phyloP scores from a whole-genome alignment of 2,888 invertebrate genomes.

The Psococerastis gibbosa region DNA sequence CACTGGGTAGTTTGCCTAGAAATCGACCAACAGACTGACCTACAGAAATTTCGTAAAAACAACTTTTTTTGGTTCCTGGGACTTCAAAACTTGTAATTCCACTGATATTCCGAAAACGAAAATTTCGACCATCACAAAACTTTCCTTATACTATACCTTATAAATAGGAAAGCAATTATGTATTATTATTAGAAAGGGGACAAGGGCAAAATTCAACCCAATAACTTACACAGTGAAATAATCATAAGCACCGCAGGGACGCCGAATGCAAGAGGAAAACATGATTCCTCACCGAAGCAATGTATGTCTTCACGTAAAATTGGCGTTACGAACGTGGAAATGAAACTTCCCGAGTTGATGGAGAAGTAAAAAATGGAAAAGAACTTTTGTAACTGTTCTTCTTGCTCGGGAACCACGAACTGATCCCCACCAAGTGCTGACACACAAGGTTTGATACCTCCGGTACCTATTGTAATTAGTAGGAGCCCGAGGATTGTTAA shows the following conservation, averaged over 20 bases:
- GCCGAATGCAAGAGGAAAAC: slow-evolving; percentile 55
- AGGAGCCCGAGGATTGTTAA: slow-evolving; percentile 45
- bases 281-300: slow-evolving; percentile 45
- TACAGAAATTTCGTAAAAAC: no score
- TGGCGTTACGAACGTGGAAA: slow-evolving; percentile 57
- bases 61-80: no score
- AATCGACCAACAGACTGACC: no score
- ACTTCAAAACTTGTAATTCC: no score
- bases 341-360: slow-evolving; percentile 42
- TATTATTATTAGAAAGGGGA: no score
- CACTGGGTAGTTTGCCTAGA: no score
- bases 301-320: slow-evolving; percentile 39
- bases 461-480: slow-evolving; percentile 54
- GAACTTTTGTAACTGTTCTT: slow-evolving; percentile 42
- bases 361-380: slow-evolving; percentile 61
- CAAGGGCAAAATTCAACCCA: no score
- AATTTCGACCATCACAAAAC: no score
- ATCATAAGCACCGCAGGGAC: slow-evolving; percentile 46
- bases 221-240: slow-evolving; percentile 35
- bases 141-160: no score
- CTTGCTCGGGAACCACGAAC: slow-evolving; percentile 42
- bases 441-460: slow-evolving; percentile 70
- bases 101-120: no score
- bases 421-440: slow-evolving; percentile 69
- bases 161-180: no score